Percentiles rank a stretch among this genome's conserved stretches.
These are phyloP conservation scores for Nephila pilipes DNA, from an alignment of 1,140 invertebrate genomes.

Conservation along the genomic window DNA sequence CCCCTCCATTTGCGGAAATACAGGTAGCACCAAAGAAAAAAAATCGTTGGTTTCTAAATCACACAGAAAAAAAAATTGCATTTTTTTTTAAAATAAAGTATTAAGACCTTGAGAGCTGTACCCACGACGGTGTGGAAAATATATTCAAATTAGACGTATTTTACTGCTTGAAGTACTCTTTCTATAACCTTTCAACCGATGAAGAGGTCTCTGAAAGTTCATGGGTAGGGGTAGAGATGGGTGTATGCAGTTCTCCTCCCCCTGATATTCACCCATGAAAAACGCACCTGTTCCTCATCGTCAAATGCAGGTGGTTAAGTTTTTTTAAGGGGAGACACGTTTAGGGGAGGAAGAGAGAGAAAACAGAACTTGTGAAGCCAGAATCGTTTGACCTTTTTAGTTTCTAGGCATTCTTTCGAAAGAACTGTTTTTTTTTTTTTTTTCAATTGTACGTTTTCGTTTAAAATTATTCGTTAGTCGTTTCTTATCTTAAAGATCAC, in stretches of 20 bases:
- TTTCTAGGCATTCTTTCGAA: neutral
- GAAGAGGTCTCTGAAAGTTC: neutral
- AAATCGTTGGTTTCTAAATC: neutral
- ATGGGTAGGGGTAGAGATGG: neutral
- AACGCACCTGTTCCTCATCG: conserved; percentile 2
- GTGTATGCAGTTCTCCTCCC: neutral
- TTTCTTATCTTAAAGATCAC: neutral
- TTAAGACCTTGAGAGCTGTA: neutral
- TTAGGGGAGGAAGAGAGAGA: neutral
- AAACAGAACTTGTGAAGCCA: neutral
- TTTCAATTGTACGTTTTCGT: neutral
- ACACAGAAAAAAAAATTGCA: neutral
- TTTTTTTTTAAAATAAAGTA: neutral
- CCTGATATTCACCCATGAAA: neutral
- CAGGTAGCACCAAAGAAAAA: neutral
- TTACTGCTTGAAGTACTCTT: neutral
- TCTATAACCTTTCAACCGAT: conserved; percentile 1
- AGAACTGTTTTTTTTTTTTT: neutral
- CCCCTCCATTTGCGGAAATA: neutral
- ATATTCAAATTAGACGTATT: neutral
- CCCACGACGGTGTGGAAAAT: neutral
- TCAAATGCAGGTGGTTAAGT: neutral
- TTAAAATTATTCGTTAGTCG: neutral
- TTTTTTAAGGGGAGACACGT: neutral
- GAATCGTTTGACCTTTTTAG: neutral